Evolutionary conservation across 1,140 invertebrate species (phyloP).

Genomic region (Nephila pilipes): DNA sequence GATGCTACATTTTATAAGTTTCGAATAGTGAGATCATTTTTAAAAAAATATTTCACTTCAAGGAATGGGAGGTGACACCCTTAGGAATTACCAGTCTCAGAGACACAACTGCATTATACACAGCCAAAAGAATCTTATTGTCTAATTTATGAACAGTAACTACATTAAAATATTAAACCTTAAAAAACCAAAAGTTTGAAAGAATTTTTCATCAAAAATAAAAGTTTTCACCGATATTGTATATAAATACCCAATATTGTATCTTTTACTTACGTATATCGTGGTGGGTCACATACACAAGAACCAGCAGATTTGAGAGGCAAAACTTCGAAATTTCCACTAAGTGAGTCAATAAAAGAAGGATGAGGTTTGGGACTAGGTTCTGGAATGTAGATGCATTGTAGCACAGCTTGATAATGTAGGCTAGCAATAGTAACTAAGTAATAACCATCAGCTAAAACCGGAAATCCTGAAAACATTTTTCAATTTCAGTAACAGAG

Average conservation of each 20-base stretch:
- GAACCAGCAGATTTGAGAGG: background rate
- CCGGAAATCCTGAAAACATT: conserved; percentile 48
- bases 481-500: too few species aligned
- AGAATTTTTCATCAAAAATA: background rate
- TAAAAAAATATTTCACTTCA: too few species aligned
- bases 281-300: conserved; percentile 61
- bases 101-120: too few species aligned
- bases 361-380: conserved; percentile 68
- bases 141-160: too few species aligned
- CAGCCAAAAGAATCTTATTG: too few species aligned
- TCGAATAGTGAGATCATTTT: too few species aligned
- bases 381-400: conserved; percentile 68
- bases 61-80: too few species aligned
- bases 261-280: conserved; percentile 65
- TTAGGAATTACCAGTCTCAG: too few species aligned
- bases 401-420: conserved; percentile 64
- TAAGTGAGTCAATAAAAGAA: conserved; percentile 52
- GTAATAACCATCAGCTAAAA: conserved; percentile 70
- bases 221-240: too few species aligned
- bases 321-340: conserved; percentile 51
- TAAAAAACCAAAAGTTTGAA: too few species aligned
- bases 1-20: too few species aligned
- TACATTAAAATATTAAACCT: too few species aligned
- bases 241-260: background rate
- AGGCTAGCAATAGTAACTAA: conserved; percentile 68